phyloP scores from a whole-genome alignment of 2,888 invertebrate species.

The Tinea trinotella region DNA sequence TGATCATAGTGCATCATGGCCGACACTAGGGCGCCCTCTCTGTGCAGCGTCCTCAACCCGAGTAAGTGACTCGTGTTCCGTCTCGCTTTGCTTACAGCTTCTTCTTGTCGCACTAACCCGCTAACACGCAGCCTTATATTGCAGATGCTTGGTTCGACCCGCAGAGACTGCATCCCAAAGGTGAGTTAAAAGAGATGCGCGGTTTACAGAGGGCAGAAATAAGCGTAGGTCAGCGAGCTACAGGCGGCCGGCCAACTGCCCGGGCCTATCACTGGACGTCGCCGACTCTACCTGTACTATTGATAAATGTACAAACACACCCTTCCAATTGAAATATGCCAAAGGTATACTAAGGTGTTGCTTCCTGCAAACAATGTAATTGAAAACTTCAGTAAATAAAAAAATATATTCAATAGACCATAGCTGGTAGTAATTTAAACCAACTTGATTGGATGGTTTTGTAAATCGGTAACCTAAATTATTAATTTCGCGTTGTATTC shows the following conservation, averaged over 20 bases:
- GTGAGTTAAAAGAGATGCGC: slow-evolving; percentile 75
- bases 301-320: slow-evolving; percentile 1
- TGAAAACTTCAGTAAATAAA: too few relatives aligned
- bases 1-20: slow-evolving; percentile 41
- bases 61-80: slow-evolving; percentile 37
- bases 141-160: slow-evolving; percentile 96
- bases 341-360: background rate
- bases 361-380: too few relatives aligned
- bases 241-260: slow-evolving; percentile 32
- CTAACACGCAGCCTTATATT: slow-evolving; percentile 75
- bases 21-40: slow-evolving; percentile 55
- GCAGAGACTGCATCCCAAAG: slow-evolving; percentile 91
- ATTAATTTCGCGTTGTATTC: too few relatives aligned
- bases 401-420: too few relatives aligned
- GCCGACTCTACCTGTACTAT: slow-evolving; percentile 4
- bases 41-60: slow-evolving; percentile 64
- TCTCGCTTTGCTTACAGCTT: slow-evolving; percentile 33
- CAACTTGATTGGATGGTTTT: too few relatives aligned
- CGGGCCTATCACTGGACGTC: slow-evolving; percentile 22
- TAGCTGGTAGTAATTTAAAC: too few relatives aligned
- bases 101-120: slow-evolving; percentile 68
- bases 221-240: slow-evolving; percentile 42
- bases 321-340: background rate
- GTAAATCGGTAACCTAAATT: too few relatives aligned
- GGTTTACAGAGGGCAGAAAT: slow-evolving; percentile 32